Evolutionary conservation across 2,113 vertebrate genomes (phyloP).

Genomic region (Xiphias gladius): DNA sequence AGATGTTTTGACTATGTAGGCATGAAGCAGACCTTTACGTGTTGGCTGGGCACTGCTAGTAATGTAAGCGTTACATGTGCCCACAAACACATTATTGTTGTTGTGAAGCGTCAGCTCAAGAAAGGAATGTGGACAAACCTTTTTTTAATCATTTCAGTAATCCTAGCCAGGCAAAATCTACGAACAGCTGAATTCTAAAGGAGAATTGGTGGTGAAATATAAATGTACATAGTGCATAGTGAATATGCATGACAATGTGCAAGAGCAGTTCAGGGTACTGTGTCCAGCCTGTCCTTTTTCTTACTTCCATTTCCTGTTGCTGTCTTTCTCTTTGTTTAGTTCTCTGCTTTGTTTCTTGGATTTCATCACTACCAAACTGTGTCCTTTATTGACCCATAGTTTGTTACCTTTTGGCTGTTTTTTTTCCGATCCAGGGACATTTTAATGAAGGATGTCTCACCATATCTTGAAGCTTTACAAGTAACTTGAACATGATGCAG

Average conservation of each 20-base stretch:
- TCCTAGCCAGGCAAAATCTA: not conserved
- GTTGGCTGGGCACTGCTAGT: not conserved
- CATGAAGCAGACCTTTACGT: not conserved
- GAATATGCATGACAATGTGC: not conserved
- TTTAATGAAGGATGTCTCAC: conserved; percentile 55
- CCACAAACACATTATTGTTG: not conserved
- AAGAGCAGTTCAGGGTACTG: conserved; percentile 4
- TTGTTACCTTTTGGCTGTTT: conserved; percentile 18
- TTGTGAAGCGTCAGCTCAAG: not conserved
- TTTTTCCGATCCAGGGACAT: conserved; percentile 17
- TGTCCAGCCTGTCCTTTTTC: conserved; percentile 10
- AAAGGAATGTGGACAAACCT: not conserved
- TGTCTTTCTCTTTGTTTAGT: conserved; percentile 50
- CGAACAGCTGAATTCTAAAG: not conserved
- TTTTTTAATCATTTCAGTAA: not conserved
- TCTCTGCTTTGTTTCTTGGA: conserved; percentile 20
- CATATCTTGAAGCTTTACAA: not conserved
- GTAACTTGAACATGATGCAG: not conserved
- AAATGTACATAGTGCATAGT: not conserved
- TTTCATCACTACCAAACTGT: conserved; percentile 23
- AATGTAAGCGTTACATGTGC: not conserved
- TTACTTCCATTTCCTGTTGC: conserved; percentile 53
- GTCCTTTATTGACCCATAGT: conserved; percentile 31
- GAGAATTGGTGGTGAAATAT: not conserved
- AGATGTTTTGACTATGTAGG: not conserved